Evolutionary conservation across 2,888 invertebrate genomes (phyloP).

Genomic region (Drosophila greeni): DNA sequence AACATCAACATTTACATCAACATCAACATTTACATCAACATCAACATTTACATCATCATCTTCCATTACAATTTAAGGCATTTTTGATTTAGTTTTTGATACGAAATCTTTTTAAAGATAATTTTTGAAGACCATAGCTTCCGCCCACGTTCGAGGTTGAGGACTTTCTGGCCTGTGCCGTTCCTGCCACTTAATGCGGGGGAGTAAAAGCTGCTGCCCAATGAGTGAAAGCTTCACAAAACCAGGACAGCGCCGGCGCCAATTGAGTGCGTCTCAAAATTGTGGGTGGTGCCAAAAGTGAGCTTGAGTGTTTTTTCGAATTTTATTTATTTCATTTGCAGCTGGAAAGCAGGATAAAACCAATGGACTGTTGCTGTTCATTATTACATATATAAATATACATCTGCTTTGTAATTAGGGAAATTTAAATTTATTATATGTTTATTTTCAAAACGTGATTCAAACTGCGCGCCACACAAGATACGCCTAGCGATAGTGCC

Average conservation of each 20-base stretch:
- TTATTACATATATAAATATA: neutral
- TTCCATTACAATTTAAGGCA: too few relatives aligned
- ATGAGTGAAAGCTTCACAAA: slow-evolving; percentile 28
- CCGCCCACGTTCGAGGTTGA: neutral
- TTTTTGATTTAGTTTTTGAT: neutral
- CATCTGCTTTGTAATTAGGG: neutral
- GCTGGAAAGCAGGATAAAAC: neutral
- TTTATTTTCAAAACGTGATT: neutral
- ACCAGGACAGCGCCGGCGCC: slow-evolving; percentile 53
- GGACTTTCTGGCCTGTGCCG: neutral
- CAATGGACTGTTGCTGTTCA: neutral
- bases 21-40: too few relatives aligned
- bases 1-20: too few relatives aligned
- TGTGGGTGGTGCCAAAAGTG: slow-evolving; percentile 67
- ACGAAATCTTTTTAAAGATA: neutral
- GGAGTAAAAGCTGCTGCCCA: slow-evolving; percentile 10
- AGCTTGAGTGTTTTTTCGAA: slow-evolving; percentile 29
- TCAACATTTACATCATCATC: too few relatives aligned
- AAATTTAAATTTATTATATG: neutral
- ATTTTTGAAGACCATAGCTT: neutral
- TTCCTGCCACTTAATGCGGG: neutral
- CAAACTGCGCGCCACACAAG: slow-evolving; percentile 10
- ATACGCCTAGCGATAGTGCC: neutral
- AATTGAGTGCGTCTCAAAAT: slow-evolving; percentile 36
- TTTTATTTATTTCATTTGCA: neutral